Evolutionary conservation across 37 sponge, comb jelly and placozoan species (phyloP).

Genomic region (Diacarnus erythraeanus): DNA sequence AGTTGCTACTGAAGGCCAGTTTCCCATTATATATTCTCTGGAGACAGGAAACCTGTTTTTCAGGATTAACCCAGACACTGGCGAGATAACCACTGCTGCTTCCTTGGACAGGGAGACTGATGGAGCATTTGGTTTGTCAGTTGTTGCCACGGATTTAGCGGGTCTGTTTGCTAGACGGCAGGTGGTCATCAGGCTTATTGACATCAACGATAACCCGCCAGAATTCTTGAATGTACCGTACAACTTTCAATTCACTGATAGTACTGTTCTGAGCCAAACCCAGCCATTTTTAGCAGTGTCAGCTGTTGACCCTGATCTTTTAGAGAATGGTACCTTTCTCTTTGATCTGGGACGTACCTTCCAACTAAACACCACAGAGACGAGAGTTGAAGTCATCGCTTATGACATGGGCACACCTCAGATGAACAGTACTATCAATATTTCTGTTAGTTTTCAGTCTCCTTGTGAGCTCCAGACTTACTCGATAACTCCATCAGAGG

Average conservation of each 20-base stretch:
- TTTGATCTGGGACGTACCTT: constrained; percentile 9
- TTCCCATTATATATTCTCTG: not conserved
- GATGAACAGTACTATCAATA: constrained; percentile 2
- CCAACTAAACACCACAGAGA: not conserved
- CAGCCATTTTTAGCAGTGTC: constrained; percentile 3
- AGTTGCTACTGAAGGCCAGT: constrained; percentile 14
- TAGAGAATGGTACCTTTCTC: constrained; percentile 47
- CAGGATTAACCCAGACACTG: constrained; percentile 15
- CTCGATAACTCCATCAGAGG: constrained; percentile 9
- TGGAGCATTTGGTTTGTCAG: constrained; percentile 5
- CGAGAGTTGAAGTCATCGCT: constrained; percentile 55
- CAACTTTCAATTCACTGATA: not conserved
- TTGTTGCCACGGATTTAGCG: constrained; percentile 39
- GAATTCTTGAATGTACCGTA: constrained; percentile 17
- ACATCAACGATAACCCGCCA: constrained; percentile 81
- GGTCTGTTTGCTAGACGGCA: not conserved
- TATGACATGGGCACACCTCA: constrained; percentile 59
- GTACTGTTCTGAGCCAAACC: not conserved
- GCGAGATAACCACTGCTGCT: not conserved
- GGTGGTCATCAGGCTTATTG: constrained; percentile 37
- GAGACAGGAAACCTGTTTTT: constrained; percentile 5
- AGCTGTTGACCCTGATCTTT: constrained; percentile 57
- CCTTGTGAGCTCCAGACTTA: constrained; percentile 43
- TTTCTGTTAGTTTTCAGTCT: constrained; percentile 36
- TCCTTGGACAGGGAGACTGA: constrained; percentile 49